A percentile compares a stretch with the other conserved stretches of the same genome.
These are phyloP conservation scores for Lophochroa leadbeateri DNA, from an alignment of 2,113 vertebrate genomes.

Conservation along the genomic window DNA sequence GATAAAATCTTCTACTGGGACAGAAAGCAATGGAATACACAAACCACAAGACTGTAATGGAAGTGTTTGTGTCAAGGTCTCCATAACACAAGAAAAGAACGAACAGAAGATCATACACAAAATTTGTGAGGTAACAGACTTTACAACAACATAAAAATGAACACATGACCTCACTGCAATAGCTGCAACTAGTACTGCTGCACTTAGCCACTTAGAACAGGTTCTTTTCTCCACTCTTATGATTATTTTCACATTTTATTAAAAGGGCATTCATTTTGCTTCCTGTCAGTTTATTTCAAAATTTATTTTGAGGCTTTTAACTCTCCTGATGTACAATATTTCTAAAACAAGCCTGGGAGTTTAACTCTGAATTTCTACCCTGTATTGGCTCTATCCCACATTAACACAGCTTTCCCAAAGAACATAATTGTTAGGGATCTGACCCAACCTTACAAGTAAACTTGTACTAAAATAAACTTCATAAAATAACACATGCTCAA, in stretches of 20 bases:
- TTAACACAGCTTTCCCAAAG: background rate
- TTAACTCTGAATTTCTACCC: background rate
- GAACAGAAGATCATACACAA: background rate
- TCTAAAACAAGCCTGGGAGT: background rate
- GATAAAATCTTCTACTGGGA: background rate
- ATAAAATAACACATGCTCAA: background rate
- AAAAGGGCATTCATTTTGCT: background rate
- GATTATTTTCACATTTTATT: background rate
- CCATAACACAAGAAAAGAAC: background rate
- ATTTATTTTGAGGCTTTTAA: background rate
- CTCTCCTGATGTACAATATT: background rate
- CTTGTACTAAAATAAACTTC: background rate
- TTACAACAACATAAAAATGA: background rate
- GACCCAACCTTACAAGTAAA: background rate
- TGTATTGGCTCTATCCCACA: background rate
- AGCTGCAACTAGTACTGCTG: background rate
- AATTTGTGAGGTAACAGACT: background rate
- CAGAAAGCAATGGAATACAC: background rate
- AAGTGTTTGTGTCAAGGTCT: background rate
- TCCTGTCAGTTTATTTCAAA: background rate
- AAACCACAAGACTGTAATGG: background rate
- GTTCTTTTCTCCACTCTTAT: background rate
- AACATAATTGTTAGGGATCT: background rate
- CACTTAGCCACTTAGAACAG: background rate
- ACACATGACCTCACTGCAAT: background rate